Evolutionary conservation across 2,888 invertebrate species (phyloP), one percentile per base, ranked within the genome.

Genomic region (Cecidostiba fungosa): DNA sequence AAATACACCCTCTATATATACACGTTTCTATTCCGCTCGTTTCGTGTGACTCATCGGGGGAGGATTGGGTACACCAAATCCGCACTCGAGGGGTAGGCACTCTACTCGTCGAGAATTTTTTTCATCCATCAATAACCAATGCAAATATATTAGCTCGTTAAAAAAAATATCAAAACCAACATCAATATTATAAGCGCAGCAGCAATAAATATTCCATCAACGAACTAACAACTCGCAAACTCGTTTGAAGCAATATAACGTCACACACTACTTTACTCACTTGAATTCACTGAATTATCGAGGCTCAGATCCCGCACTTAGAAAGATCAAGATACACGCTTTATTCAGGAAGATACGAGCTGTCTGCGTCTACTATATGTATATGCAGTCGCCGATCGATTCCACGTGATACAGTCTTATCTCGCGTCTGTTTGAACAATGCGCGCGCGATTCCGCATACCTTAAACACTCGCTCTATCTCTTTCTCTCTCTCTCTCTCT

Each of bases 391-490:
- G 54, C 32, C n/a, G 69, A 76, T 69, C 23, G 54, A 82, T 82
- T 82, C 76, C 76, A 10, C 32, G 54, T 32, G 82, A 82, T 66
- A 59, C 19, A 54, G 39, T 19, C 47, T 62, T 82, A 82, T 82
- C 82, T 82, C 32, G 29, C 12, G 29, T 70, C 26, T 76, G 19
- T 82, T 82, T 82, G 82, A 32, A 76, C 82, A 82, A 69, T 76
- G 66, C 19, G 54, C 54, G 54, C 54, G 54, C 76, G 19, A 36
- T 76, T 69, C 76, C 50, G 66, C 66, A 66, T 66, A 29, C 29
- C 16, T 54, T 26, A 23, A n/a, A 59, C 8, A n/a, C 59, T 5
- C 16, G 54, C 12, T 54, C 26, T 19, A 5, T 26, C 29, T 66
- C 54, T 29, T 14, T 26, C 66, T n/a, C n/a, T n/a, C n/a, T n/a